Percentiles rank a stretch among this genome's conserved stretches.
Evolutionary conservation across 1,140 invertebrate species (phyloP).

Genomic region (Holotrichia oblita): DNA sequence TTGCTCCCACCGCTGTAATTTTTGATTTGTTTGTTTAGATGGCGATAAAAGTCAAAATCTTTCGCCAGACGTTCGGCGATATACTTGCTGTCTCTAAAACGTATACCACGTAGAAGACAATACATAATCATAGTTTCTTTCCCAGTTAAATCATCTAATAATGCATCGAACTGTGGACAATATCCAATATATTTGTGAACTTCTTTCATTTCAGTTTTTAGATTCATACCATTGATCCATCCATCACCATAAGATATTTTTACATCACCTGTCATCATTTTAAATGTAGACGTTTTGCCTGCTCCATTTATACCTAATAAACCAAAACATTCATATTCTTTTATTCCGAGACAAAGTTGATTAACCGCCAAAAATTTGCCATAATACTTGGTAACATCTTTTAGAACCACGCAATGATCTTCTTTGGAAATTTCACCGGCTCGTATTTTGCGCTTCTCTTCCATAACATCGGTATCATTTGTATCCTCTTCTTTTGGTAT

Average conservation of each 20-base stretch:
- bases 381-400: constrained; percentile 75
- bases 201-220: constrained; percentile 65
- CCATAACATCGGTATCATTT: constrained; percentile 63
- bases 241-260: constrained; percentile 61
- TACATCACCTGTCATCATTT: constrained; percentile 89
- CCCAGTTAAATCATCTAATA: constrained; percentile 83
- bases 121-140: constrained; percentile 80
- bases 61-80: constrained; percentile 60
- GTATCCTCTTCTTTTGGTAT: constrained; percentile 56
- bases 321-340: constrained; percentile 84
- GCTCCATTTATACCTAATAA: constrained; percentile 86
- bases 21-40: constrained; percentile 67
- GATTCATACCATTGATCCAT: constrained; percentile 61
- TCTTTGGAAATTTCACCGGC: constrained; percentile 12
- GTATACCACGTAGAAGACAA: constrained; percentile 77
- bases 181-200: constrained; percentile 76
- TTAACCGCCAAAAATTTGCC: constrained; percentile 75
- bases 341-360: constrained; percentile 72
- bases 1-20: constrained; percentile 93
- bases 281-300: constrained; percentile 86
- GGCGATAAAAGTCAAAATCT: constrained; percentile 64
- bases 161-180: constrained; percentile 86
- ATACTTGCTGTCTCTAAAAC: constrained; percentile 59
- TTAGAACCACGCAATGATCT: constrained; percentile 61
- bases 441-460: constrained; percentile 60